A percentile compares a stretch with the other conserved stretches of the same genome.
phyloP scores from a whole-genome alignment of 2,797 vertebrate genomes.

The Anguilla marmorata region DNA sequence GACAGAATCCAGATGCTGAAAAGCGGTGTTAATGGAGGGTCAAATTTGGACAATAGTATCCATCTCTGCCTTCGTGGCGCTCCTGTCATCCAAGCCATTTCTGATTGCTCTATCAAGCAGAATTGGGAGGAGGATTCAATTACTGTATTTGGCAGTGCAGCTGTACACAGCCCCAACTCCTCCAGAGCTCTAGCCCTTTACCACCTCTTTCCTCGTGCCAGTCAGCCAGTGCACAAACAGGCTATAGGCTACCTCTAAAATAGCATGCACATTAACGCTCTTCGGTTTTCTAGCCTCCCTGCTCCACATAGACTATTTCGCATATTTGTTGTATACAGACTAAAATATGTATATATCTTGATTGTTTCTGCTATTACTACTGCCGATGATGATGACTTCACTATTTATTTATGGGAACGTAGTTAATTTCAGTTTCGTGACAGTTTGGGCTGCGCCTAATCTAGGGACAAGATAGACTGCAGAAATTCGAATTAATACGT shows the following conservation, averaged over 20 bases:
- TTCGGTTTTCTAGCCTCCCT: slow-evolving; percentile 27
- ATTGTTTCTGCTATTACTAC: neutral
- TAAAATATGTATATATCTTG: neutral
- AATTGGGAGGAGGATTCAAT: slow-evolving; percentile 84
- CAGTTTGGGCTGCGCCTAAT: neutral
- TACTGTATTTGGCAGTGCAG: slow-evolving; percentile 77
- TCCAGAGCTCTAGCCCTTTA: slow-evolving; percentile 35
- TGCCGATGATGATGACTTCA: neutral
- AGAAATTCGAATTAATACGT: slow-evolving; percentile 15
- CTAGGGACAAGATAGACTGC: slow-evolving; percentile 3
- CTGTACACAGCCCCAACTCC: slow-evolving; percentile 58
- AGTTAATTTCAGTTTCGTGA: neutral
- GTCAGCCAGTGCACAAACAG: slow-evolving; percentile 25
- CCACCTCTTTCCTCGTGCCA: slow-evolving; percentile 26
- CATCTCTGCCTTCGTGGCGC: slow-evolving; percentile 85
- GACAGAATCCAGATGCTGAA: slow-evolving; percentile 90
- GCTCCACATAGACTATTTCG: neutral
- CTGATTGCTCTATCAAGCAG: slow-evolving; percentile 77
- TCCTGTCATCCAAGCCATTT: slow-evolving; percentile 80
- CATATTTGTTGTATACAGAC: neutral
- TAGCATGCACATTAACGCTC: slow-evolving; percentile 19
- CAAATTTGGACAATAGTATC: slow-evolving; percentile 90
- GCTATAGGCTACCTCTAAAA: slow-evolving; percentile 21
- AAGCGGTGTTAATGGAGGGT: slow-evolving; percentile 93
- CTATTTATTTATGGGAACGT: neutral